Evolutionary conservation across 2,797 vertebrate species (phyloP).

Genomic region (Hydrocynus forskahlii): DNA sequence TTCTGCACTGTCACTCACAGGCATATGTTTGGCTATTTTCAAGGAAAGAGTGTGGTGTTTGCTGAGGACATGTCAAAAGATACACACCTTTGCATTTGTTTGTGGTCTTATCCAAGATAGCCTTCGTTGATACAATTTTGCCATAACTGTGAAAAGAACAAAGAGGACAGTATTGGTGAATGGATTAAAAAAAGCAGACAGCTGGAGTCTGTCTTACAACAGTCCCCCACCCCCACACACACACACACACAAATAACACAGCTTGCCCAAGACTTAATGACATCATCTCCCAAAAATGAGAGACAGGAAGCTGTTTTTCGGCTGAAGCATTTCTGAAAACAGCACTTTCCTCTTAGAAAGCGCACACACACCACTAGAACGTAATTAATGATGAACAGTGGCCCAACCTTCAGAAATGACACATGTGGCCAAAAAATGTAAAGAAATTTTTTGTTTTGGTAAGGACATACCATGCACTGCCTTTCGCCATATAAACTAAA

Average conservation of each 20-base stretch:
- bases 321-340: conserved; percentile 17
- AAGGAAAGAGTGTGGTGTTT: neutral
- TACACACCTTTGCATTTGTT: conserved; percentile 99
- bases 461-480: neutral
- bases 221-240: conserved; percentile 37
- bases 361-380: neutral
- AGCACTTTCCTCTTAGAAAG: neutral
- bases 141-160: conserved; percentile 86
- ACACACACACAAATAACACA: conserved; percentile 42
- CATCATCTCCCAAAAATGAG: conserved; percentile 76
- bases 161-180: conserved; percentile 64
- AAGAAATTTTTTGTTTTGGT: neutral
- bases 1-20: neutral
- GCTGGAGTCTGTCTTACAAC: conserved; percentile 61
- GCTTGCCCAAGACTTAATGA: conserved; percentile 76
- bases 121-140: conserved; percentile 99
- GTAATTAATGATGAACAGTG: neutral
- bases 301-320: conserved; percentile 77
- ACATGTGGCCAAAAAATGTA: neutral
- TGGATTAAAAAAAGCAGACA: conserved; percentile 57
- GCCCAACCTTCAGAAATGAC: conserved; percentile 5
- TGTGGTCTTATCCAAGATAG: conserved; percentile 98
- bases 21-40: neutral
- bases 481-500: conserved; percentile 11
- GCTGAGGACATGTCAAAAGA: conserved; percentile 24